phyloP scores from a whole-genome alignment of 2,797 vertebrate genomes.

The Sebastes cheni region DNA sequence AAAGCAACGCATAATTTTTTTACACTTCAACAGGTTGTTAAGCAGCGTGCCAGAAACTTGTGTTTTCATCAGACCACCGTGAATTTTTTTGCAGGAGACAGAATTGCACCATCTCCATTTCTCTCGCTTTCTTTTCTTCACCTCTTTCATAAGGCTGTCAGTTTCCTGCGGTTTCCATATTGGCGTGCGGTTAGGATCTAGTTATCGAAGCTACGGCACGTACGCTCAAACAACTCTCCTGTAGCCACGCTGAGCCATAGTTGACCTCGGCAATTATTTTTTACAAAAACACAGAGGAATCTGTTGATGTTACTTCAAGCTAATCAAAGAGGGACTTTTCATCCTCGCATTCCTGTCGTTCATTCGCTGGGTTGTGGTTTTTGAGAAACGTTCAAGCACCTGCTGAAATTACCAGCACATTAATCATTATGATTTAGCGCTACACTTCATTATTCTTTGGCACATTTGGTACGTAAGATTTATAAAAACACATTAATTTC shows the following conservation, averaged over 20 bases:
- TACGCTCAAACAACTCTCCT: conserved; percentile 26
- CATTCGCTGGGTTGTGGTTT: conserved; percentile 58
- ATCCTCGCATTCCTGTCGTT: conserved; percentile 45
- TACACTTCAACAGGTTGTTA: conserved; percentile 81
- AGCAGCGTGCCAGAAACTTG: conserved; percentile 73
- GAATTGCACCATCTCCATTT: conserved; percentile 42
- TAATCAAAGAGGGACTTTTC: conserved; percentile 60
- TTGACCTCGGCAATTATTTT: conserved; percentile 57
- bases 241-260: conserved; percentile 10
- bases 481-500: conserved; percentile 46
- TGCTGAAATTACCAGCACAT: conserved; percentile 55
- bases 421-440: conserved; percentile 58
- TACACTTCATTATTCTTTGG: conserved; percentile 50
- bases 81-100: conserved; percentile 49
- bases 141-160: conserved; percentile 25
- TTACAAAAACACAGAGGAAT: conserved; percentile 49
- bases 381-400: conserved; percentile 50
- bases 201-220: conserved; percentile 48
- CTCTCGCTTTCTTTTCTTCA: conserved; percentile 29
- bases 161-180: conserved; percentile 49
- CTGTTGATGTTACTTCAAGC: conserved; percentile 41
- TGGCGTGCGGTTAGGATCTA: conserved; percentile 37
- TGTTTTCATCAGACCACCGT: conserved; percentile 80
- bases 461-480: conserved; percentile 29
- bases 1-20: conserved; percentile 61